A percentile compares a stretch with the other conserved stretches of the same genome.
Conservation (phyloP, 2,113 vertebrate species). For the Circaetus cinerascens region DNA sequence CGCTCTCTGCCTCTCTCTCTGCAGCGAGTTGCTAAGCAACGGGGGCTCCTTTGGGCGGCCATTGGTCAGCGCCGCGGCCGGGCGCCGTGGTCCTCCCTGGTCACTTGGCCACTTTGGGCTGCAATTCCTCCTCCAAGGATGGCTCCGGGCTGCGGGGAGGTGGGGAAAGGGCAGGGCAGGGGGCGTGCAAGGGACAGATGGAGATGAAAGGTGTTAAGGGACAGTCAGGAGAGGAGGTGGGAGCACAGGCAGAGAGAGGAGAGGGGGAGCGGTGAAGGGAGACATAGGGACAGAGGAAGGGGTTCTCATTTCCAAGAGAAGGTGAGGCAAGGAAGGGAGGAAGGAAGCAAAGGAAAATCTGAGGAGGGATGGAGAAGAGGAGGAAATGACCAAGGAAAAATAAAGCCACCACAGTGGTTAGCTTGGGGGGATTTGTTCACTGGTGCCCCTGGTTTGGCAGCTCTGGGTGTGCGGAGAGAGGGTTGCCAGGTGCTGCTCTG, state of each 20-base stretch:
- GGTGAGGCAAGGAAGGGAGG: not conserved
- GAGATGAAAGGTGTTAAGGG: not conserved
- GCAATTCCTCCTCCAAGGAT: conserved; percentile 63
- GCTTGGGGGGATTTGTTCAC: not conserved
- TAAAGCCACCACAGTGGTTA: not conserved
- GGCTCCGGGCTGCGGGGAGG: conserved; percentile 46
- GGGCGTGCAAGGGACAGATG: not conserved
- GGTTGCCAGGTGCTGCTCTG: not conserved
- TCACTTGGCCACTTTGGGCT: conserved; percentile 76
- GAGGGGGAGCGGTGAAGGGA: not conserved
- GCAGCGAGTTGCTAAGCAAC: conserved; percentile 78
- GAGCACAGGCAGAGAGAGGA: not conserved
- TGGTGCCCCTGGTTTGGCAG: not conserved
- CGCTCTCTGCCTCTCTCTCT: conserved; percentile 62
- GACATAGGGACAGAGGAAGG: not conserved
- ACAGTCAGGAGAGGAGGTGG: not conserved
- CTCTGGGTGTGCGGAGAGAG: not conserved
- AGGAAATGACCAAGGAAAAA: not conserved
- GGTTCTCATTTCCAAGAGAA: not conserved
- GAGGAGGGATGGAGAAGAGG: not conserved
- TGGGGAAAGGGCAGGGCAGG: conserved; percentile 16
- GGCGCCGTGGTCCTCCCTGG: conserved; percentile 67
- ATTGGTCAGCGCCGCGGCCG: conserved; percentile 58
- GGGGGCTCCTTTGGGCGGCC: conserved; percentile 52
- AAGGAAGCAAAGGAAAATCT: not conserved